Base-by-base conservation (phyloP, 1,140 invertebrate genomes). In the Venturia canescens region DNA sequence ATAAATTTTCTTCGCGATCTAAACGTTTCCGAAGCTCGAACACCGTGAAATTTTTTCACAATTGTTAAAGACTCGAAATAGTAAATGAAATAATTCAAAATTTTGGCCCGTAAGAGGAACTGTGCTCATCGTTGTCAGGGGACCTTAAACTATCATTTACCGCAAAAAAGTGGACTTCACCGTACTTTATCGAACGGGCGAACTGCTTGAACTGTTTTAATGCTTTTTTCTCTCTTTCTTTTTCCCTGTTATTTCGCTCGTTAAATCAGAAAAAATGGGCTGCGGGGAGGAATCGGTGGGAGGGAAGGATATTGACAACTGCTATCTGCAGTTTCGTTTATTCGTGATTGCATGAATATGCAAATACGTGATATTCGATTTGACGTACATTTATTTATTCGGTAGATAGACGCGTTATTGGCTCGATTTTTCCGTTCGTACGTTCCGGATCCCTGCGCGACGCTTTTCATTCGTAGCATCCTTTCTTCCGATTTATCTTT, bases 281-380 rank as follows among this genome's bases (percentile, higher is more conserved):
- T 18, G 53, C 4, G 53, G 16, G 21, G 53, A 57, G 16, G 53
- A 57, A 57, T n/a, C 18, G 5, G 3, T 44, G 38, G 38, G 38
- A 44, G 7, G 38, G 13, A 44, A 44, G 21, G 53, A 1, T 57
- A 57, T 57, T 5, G 53, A 44, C 11, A 44, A 13, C 38, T n/a
- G n/a, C n/a, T 57, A 57, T 23, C 18, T 57, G 21, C 21, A 18
- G 53, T 57, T 23, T 23, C 53, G 53, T 57, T 57, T n/a, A n/a
- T 57, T n/a, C 15, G 5, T 57, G 53, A 57, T 57, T 57, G 53
- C 53, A 57, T 23, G 53, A 57, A 57, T 57, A 57, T 57, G 53
- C 53, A 57, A 57, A 57, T 57, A 21, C 15, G n/a, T 57, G 11
- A 57, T 57, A 57, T 57, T 57, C 53, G 53, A 57, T 57, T 57